Evolutionary conservation across 2,888 invertebrate species (phyloP).

Genomic region (Cacoxenus indagator): DNA sequence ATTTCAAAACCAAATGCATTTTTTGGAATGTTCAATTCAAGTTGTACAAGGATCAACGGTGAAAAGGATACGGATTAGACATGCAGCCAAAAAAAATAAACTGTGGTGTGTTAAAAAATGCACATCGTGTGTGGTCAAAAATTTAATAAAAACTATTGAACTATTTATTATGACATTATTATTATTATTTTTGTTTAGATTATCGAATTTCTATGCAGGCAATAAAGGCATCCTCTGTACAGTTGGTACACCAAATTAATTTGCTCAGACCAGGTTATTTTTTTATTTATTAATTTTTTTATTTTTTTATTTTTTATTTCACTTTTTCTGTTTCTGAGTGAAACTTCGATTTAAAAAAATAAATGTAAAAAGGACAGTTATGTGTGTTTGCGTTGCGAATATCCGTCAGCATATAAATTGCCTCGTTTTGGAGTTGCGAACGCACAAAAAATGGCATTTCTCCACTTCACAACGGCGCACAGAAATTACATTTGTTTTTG

Average conservation of each 20-base stretch:
- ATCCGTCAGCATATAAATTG: slow-evolving; percentile 67
- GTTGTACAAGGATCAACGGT: not conserved
- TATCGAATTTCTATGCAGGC: too few relatives aligned
- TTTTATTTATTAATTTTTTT: too few relatives aligned
- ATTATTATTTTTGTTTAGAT: too few relatives aligned
- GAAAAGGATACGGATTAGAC: slow-evolving; percentile 18
- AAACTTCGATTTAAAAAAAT: not conserved
- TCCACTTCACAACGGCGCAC: slow-evolving; percentile 19
- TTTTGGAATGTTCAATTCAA: slow-evolving; percentile 10
- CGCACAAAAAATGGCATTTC: slow-evolving; percentile 12
- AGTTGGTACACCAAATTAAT: too few relatives aligned
- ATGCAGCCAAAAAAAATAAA: not conserved
- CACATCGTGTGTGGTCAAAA: too few relatives aligned
- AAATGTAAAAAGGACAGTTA: not conserved
- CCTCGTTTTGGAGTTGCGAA: slow-evolving; percentile 49
- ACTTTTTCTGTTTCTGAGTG: not conserved
- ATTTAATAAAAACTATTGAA: too few relatives aligned
- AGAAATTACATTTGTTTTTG: slow-evolving; percentile 61
- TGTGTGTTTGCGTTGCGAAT: slow-evolving; percentile 19
- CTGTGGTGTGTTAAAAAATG: too few relatives aligned
- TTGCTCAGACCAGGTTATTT: too few relatives aligned
- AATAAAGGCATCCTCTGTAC: too few relatives aligned
- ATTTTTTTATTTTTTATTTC: too few relatives aligned
- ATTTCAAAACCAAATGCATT: not conserved
- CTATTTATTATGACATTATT: too few relatives aligned